phyloP scores from a whole-genome alignment of 2,797 vertebrate genomes.

The Enteromius treurensis region DNA sequence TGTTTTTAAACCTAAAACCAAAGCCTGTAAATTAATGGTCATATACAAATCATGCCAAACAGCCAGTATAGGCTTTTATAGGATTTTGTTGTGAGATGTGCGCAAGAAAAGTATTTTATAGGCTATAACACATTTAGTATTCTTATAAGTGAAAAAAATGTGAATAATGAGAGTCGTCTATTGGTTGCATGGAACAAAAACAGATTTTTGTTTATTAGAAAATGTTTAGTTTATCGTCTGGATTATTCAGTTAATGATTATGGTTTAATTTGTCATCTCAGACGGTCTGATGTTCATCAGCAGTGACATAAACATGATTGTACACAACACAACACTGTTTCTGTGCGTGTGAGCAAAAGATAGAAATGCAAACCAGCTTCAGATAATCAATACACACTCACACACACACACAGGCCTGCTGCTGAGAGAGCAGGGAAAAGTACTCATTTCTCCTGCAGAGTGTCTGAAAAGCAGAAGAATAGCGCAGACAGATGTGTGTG shows the following conservation, averaged over 20 bases:
- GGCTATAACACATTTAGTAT: neutral
- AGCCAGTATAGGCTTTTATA: neutral
- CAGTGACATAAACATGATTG: neutral
- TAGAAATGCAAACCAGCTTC: constrained; percentile 54
- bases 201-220: neutral
- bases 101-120: neutral
- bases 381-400: constrained; percentile 49
- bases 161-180: neutral
- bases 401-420: constrained; percentile 5
- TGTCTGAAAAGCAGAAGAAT: constrained; percentile 11
- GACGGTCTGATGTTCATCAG: neutral
- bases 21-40: neutral
- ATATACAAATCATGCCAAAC: neutral
- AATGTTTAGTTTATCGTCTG: neutral
- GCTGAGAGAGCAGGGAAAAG: constrained; percentile 14
- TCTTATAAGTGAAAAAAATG: neutral
- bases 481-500: neutral
- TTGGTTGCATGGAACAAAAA: neutral
- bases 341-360: constrained; percentile 44
- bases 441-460: neutral
- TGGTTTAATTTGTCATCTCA: neutral
- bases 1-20: neutral
- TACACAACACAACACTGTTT: constrained; percentile 21
- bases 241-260: neutral
- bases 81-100: neutral